These are phyloP conservation scores for Lasaia peninsularis DNA, from an alignment of 1,140 invertebrate species.

Conservation along the genomic window DNA sequence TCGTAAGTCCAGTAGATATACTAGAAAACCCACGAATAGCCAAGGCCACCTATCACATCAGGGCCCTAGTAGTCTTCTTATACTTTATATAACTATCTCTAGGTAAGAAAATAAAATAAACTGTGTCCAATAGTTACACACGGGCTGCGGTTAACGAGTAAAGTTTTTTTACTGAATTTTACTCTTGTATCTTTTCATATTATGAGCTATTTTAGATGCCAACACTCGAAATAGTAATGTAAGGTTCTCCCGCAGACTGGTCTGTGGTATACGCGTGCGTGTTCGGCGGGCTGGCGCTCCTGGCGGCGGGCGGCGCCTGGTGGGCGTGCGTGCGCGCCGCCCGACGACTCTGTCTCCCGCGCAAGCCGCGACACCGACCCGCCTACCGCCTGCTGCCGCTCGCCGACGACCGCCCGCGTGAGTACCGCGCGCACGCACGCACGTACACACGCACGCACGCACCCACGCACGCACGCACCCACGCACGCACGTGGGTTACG, in stretches of 20 bases:
- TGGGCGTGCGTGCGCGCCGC: conserved; percentile 32
- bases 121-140: too few relatives aligned
- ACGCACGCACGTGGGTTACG: too few relatives aligned
- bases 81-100: too few relatives aligned
- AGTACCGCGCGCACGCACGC: conserved; percentile 28
- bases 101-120: too few relatives aligned
- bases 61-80: too few relatives aligned
- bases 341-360: conserved; percentile 38
- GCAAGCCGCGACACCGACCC: conserved; percentile 37
- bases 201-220: not conserved
- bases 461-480: not conserved
- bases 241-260: conserved; percentile 43
- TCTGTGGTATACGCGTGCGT: conserved; percentile 63
- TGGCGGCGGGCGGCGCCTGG: conserved; percentile 31
- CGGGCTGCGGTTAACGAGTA: too few relatives aligned
- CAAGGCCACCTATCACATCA: too few relatives aligned
- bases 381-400: conserved; percentile 55
- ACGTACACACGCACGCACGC: too few relatives aligned
- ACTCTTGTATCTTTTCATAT: too few relatives aligned
- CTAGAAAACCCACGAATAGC: too few relatives aligned
- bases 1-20: too few relatives aligned
- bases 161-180: too few relatives aligned
- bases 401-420: conserved; percentile 51
- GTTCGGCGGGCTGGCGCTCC: conserved; percentile 46
- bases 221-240: not conserved